These are phyloP conservation scores for Stichopus horrens DNA, from an alignment of 53 echinoderm and acorn worm species.

Conservation along the genomic window DNA sequence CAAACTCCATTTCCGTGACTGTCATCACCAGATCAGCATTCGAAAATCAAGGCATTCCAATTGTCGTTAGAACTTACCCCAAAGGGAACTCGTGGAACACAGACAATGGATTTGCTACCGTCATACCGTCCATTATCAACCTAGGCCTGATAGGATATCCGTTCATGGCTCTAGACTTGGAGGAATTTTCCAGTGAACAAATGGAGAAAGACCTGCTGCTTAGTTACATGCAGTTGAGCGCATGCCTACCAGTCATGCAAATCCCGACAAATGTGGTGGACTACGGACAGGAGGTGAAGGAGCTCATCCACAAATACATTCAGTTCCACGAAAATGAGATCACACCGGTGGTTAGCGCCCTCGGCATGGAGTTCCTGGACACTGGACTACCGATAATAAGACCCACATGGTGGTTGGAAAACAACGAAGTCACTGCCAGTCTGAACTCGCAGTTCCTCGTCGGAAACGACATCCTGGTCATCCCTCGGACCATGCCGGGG, in stretches of 20 bases:
- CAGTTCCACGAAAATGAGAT: constrained; percentile 63
- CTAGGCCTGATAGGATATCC: constrained; percentile 85
- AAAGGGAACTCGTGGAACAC: constrained; percentile 66
- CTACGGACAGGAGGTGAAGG: constrained; percentile 59
- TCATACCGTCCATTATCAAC: constrained; percentile 85
- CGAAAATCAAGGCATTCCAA: constrained; percentile 68
- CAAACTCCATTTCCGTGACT: constrained; percentile 42
- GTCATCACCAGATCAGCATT: constrained; percentile 71
- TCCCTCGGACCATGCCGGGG: constrained; percentile 66
- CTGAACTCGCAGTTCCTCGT: constrained; percentile 84
- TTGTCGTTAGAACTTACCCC: constrained; percentile 59
- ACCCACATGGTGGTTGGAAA: constrained; percentile 80
- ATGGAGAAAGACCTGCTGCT: constrained; percentile 69
- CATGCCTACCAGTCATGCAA: constrained; percentile 91
- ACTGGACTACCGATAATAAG: constrained; percentile 70
- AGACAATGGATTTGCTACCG: constrained; percentile 75
- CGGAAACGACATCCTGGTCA: constrained; percentile 78
- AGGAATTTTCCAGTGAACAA: constrained; percentile 13
- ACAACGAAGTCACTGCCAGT: constrained; percentile 19
- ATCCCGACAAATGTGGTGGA: constrained; percentile 67
- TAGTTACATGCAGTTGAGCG: constrained; percentile 77
- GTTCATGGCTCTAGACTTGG: constrained; percentile 75
- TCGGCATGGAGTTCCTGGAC: constrained; percentile 44
- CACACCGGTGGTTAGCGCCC: constrained; percentile 45
- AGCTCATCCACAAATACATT: constrained; percentile 61